phyloP scores from a whole-genome alignment of 2,888 invertebrate species.

The Cylindroiulus punctatus region DNA sequence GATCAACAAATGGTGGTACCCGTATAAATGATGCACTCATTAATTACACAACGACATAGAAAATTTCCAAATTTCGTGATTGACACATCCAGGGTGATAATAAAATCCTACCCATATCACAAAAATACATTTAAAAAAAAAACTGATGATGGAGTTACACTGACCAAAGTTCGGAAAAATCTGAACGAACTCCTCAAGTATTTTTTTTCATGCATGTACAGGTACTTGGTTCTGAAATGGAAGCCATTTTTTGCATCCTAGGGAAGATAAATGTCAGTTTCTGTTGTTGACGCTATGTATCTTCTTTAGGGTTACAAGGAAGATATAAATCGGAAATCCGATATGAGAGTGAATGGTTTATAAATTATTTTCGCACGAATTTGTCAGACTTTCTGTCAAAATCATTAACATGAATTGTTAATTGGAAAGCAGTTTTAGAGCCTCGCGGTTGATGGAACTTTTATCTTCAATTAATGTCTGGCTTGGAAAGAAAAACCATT shows the following conservation, averaged over 20 bases:
- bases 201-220: too few species aligned
- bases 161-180: too few species aligned
- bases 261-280: neutral
- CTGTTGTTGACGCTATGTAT: neutral
- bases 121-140: too few species aligned
- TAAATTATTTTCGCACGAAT: slow-evolving; percentile 15
- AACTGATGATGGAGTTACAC: too few species aligned
- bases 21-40: neutral
- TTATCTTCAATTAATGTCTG: slow-evolving; percentile 28
- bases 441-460: neutral
- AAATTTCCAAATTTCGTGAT: too few species aligned
- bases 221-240: neutral
- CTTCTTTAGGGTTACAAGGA: neutral
- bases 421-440: slow-evolving; percentile 25
- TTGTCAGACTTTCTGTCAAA: slow-evolving; percentile 39
- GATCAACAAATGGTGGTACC: neutral
- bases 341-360: slow-evolving; percentile 12
- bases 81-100: too few species aligned
- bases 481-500: slow-evolving; percentile 28
- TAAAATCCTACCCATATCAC: too few species aligned
- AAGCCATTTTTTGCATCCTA: neutral
- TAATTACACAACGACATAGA: neutral
- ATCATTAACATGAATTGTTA: slow-evolving; percentile 43
- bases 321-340: neutral
- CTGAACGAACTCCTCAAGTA: too few species aligned